Base-by-base conservation (phyloP, 64 coral and sea anemone genomes). In the Anthopleura sola region DNA sequence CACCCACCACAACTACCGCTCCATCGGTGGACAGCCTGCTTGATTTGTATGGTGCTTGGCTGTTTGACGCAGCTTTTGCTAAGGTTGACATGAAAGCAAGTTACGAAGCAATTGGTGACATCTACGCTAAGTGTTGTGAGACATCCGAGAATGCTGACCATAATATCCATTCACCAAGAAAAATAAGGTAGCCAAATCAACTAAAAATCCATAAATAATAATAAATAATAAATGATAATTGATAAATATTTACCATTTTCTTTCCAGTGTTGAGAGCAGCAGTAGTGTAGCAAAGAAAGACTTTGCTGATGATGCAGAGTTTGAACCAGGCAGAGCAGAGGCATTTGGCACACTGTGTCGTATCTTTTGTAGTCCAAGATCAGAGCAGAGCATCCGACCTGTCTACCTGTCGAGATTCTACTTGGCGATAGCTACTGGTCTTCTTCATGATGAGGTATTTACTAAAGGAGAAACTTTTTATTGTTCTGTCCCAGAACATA, bases 241-340 rank as follows among this genome's bases (percentile, higher is more conserved):
- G n/a, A n/a, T n/a, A n/a, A n/a, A n/a, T n/a, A n/a, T n/a, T n/a
- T n/a, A n/a, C n/a, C n/a, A n/a, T 4, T 24, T 20, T 79, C 11
- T 79, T 28, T 24, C 17, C 18, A 68, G 80, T 91, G 64, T 55
- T 44, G 64, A 78, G 33, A 84, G 29, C 74, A 85, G 53, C 3
- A 84, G 60, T 40, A 91, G 89, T 49, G 6, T 74, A 37, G 36
- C 68, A 31, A 66, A 32, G 23, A 77, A 18, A 34, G 89, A 85
- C 39, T n/a, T 32, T 7, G 66, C 69, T 6, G 36, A 86, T 51
- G 94, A 97, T 16, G 88, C 78, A 5, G 54, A 86, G 21, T 99
- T 95, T 94, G 97, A 99, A 39, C 97, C 93, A 76, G 97, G 97
- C 6, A 89, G 97, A 40, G 97, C 97, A 76, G 97, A 99, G 80